These are phyloP conservation scores for Colaptes auratus DNA, from an alignment of 2,113 vertebrate genomes.

Conservation along the genomic window DNA sequence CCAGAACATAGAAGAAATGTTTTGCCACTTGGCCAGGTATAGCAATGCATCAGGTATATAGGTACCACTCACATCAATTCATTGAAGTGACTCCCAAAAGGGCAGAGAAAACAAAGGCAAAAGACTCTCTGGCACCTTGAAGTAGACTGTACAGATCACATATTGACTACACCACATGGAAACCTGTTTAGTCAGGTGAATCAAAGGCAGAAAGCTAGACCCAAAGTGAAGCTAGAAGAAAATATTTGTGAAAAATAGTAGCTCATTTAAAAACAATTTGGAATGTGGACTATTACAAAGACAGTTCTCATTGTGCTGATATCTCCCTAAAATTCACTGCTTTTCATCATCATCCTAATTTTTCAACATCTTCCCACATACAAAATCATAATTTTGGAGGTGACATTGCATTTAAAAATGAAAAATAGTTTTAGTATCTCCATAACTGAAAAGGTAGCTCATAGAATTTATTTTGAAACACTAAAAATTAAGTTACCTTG, in stretches of 20 bases:
- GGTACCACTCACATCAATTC: not conserved
- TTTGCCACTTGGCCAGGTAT: not conserved
- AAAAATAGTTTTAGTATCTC: not conserved
- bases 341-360: not conserved
- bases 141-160: not conserved
- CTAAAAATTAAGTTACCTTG: not conserved
- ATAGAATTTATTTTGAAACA: not conserved
- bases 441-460: not conserved
- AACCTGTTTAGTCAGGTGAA: not conserved
- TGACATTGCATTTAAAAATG: not conserved
- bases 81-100: not conserved
- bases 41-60: not conserved
- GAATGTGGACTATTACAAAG: not conserved
- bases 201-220: not conserved
- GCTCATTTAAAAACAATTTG: not conserved
- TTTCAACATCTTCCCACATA: not conserved
- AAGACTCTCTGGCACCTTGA: rapidly evolving
- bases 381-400: not conserved
- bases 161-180: not conserved
- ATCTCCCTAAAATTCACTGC: not conserved
- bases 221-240: not conserved
- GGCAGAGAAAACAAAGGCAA: not conserved
- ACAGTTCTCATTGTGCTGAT: not conserved
- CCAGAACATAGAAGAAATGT: not conserved
- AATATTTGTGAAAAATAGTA: not conserved